phyloP scores from a whole-genome alignment of 2,888 invertebrate species.

The Hirtodrosophila confusa region DNA sequence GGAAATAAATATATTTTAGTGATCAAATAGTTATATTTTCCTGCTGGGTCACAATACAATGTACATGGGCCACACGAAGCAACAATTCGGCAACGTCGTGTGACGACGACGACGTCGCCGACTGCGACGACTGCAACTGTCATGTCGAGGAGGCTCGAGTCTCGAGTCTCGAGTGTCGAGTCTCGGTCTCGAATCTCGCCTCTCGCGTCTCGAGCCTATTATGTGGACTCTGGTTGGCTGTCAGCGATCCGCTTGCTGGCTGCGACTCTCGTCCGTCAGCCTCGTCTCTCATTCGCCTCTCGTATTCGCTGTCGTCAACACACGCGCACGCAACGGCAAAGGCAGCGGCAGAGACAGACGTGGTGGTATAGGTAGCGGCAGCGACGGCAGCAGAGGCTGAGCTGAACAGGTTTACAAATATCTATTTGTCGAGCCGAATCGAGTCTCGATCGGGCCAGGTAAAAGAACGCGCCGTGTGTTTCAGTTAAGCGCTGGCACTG shows the following conservation, averaged over 20 bases:
- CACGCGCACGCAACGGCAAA: slow-evolving; percentile 61
- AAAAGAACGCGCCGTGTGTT: slow-evolving; percentile 81
- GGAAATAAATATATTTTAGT: too few relatives aligned
- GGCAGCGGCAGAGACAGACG: slow-evolving; percentile 2
- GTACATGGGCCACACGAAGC: slow-evolving; percentile 30
- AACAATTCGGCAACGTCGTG: slow-evolving; percentile 32
- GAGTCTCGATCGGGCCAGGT: slow-evolving; percentile 56
- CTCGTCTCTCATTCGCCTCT: slow-evolving; percentile 77
- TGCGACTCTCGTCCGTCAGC: slow-evolving; percentile 57
- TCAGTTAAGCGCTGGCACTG: slow-evolving; percentile 84
- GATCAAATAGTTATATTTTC: neutral
- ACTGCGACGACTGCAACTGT: slow-evolving; percentile 32
- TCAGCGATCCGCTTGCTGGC: slow-evolving; percentile 54
- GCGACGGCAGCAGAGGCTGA: slow-evolving; percentile 8
- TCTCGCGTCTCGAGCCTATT: slow-evolving; percentile 36
- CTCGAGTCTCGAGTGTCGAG: too few relatives aligned
- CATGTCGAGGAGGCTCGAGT: slow-evolving; percentile 49
- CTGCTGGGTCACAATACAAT: slow-evolving; percentile 23
- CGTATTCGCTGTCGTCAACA: slow-evolving; percentile 78
- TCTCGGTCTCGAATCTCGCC: too few relatives aligned
- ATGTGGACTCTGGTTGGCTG: slow-evolving; percentile 57
- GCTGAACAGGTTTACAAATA: slow-evolving; percentile 55
- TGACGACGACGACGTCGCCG: slow-evolving; percentile 20
- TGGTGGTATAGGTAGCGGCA: neutral
- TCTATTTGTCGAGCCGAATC: slow-evolving; percentile 48